Base-by-base conservation (phyloP, 2,888 invertebrate genomes). In the Thera obeliscata region DNA sequence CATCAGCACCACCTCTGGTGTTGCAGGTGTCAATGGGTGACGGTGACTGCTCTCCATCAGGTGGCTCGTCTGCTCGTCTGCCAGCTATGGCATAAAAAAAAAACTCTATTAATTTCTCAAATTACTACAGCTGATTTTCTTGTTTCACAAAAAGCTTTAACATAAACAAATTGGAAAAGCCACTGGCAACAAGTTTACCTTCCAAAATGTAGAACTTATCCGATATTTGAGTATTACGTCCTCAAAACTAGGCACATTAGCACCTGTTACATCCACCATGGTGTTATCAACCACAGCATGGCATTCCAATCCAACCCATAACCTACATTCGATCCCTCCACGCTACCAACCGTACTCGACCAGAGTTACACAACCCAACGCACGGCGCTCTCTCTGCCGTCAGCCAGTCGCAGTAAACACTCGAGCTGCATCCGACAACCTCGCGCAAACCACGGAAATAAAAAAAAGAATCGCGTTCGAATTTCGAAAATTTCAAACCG, bases 351-450 rank as follows among this genome's bases (percentile, higher is more conserved):
- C 61, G 55, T 64, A 64, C 70, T 36, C 22, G 0, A 12, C 58
- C 43, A 46, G 46, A 5, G 72, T 80, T 81, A 78, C 81, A 80
- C 83, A 81, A 83, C 77, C 73, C 62, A 72, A 75, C 64, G 77
- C 43, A 9, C 43, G 9, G 43, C 76, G 75, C 75, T 74, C 78
- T 71, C 78, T 76, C 74, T 72, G 68, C 65, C 71, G 61, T 68
- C 72, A 69, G 64, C 73, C 84, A 90, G 91, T 91, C 81, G 83
- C 88, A 86, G 82, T 82, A 80, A 82, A 86, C 87, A 81, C 83
- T 80, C 80, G 82, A 78, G 74, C 79, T 72, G 73, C 71, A 70
- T 67, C 72, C 76, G 74, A 80, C 80, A 70, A 73, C 65, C 72
- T 46, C 74, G 69, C 74, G 67, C 58, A 65, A 59, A 52, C 65